Evolutionary conservation across 1,140 invertebrate genomes (phyloP).

Genomic region (Aphelenchoides besseyi): DNA sequence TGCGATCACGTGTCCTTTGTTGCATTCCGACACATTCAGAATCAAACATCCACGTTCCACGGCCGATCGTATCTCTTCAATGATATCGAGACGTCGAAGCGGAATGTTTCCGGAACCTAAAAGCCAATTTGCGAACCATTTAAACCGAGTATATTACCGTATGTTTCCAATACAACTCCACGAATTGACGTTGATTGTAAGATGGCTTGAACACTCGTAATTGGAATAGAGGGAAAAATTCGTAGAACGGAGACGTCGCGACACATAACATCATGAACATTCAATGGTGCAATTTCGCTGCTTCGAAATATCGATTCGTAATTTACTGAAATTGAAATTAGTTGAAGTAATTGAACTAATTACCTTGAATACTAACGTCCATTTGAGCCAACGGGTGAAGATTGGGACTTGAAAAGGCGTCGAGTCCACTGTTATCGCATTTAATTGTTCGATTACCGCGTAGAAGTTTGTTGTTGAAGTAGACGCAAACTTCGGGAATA

Average conservation of each 20-base stretch:
- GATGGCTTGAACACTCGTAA: constrained; percentile 74
- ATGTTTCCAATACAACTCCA: constrained; percentile 85
- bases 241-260: constrained; percentile 79
- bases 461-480: constrained; percentile 82
- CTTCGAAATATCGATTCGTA: constrained; percentile 75
- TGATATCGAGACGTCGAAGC: constrained; percentile 75
- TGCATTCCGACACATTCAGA: constrained; percentile 87
- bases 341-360: background rate
- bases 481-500: constrained; percentile 85
- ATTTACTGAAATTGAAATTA: constrained; percentile 70
- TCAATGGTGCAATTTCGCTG: constrained; percentile 72
- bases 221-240: constrained; percentile 84
- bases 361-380: constrained; percentile 69
- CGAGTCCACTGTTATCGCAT: constrained; percentile 73
- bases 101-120: constrained; percentile 78
- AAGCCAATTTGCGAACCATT: background rate
- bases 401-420: constrained; percentile 88
- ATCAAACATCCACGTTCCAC: constrained; percentile 78
- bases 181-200: constrained; percentile 75
- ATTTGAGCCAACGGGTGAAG: constrained; percentile 76
- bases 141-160: constrained; percentile 68
- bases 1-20: constrained; percentile 70
- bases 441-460: constrained; percentile 87
- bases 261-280: constrained; percentile 75
- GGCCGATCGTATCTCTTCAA: constrained; percentile 74